A percentile compares a stretch with the other conserved stretches of the same genome.
phyloP scores from a whole-genome alignment of 2,888 invertebrate species.

The Rhimphoctona megacephalus region DNA sequence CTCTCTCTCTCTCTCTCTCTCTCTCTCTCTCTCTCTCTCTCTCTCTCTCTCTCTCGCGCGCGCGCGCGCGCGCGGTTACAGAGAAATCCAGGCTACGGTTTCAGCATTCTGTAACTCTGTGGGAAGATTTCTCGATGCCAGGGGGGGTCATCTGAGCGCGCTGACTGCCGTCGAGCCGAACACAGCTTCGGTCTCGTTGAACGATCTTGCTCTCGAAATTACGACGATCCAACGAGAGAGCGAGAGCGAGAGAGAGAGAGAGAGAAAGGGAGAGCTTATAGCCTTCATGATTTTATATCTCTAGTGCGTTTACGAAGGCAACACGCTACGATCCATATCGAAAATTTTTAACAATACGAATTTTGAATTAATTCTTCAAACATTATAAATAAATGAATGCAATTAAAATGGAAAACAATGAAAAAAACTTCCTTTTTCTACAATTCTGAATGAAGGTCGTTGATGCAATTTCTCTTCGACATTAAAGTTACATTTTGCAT shows the following conservation, averaged over 20 bases:
- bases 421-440: background rate
- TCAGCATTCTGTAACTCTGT: slow-evolving; percentile 48
- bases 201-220: slow-evolving; percentile 50
- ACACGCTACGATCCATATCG: background rate
- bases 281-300: slow-evolving; percentile 3
- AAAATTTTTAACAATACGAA: background rate
- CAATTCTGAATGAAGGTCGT: background rate
- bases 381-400: background rate
- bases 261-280: background rate
- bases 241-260: background rate
- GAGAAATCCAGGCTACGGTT: slow-evolving; percentile 63
- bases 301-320: background rate
- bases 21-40: slow-evolving; percentile 15
- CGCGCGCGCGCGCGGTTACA: no score
- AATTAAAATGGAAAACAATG: background rate
- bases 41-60: slow-evolving; percentile 20
- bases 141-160: slow-evolving; percentile 1
- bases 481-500: background rate
- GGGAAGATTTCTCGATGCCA: slow-evolving; percentile 56
- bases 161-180: slow-evolving; percentile 14
- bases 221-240: slow-evolving; percentile 7
- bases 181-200: slow-evolving; percentile 44
- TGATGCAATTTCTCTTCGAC: background rate
- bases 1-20: slow-evolving; percentile 25
- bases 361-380: background rate